These are phyloP conservation scores for Lagenorhynchus albirostris DNA, from an alignment of 2,113 vertebrate species.

Conservation along the genomic window DNA sequence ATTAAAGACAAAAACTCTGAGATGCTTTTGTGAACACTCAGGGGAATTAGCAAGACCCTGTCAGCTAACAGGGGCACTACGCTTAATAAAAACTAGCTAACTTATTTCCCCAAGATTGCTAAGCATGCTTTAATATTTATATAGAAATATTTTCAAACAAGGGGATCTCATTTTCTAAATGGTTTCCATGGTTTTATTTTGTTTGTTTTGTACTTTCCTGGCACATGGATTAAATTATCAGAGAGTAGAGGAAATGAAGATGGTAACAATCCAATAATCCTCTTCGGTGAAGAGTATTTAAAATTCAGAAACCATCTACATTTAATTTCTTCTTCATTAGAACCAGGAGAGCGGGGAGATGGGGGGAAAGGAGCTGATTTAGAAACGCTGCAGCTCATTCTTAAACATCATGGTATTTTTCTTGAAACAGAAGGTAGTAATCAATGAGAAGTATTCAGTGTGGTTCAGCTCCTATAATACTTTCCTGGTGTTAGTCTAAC, in stretches of 20 bases:
- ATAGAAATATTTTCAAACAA: not conserved
- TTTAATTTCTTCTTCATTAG: conserved; percentile 70
- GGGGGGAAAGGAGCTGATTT: not conserved
- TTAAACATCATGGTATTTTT: conserved; percentile 70
- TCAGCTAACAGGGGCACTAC: not conserved
- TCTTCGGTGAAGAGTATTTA: conserved; percentile 31
- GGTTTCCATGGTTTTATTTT: conserved; percentile 37
- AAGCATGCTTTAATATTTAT: not conserved
- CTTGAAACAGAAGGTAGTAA: conserved; percentile 83
- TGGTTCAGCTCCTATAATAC: conserved; percentile 79
- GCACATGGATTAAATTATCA: not conserved
- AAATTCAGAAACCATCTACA: not conserved
- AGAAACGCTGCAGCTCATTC: conserved; percentile 64
- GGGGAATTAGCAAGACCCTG: not conserved
- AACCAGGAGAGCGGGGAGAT: not conserved
- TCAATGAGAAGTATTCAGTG: conserved; percentile 76
- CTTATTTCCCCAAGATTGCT: not conserved
- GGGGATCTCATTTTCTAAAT: conserved; percentile 26
- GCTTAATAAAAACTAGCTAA: not conserved
- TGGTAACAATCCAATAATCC: conserved; percentile 42
- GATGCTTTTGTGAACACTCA: not conserved
- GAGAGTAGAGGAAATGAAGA: not conserved
- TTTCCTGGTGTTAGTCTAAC: conserved; percentile 84
- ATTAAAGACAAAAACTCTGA: not conserved
- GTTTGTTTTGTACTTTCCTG: conserved; percentile 26